Evolutionary conservation across 2,797 vertebrate species (phyloP).

Genomic region (Eupleurogrammus muticus): DNA sequence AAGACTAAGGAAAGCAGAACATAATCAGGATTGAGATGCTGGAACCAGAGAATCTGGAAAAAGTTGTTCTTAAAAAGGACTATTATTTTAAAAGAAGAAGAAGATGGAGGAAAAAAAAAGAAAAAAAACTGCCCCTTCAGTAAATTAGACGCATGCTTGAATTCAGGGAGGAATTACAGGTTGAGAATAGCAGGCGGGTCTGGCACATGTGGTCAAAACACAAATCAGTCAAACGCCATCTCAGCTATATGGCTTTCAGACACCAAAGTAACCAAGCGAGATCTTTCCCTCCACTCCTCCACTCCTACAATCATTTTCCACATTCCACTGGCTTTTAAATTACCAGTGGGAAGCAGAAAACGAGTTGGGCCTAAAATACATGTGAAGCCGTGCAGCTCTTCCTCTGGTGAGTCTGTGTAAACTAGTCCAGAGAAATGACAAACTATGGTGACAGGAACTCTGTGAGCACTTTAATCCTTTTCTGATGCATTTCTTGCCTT

Average conservation of each 20-base stretch:
- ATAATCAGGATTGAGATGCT: too few species aligned
- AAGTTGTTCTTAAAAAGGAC: too few species aligned
- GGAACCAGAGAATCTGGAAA: too few species aligned
- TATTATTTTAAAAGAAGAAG: too few species aligned
- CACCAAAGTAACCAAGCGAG: conserved; percentile 79
- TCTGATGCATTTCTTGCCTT: conserved; percentile 47
- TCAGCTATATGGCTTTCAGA: conserved; percentile 73
- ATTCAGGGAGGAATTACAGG: conserved; percentile 75
- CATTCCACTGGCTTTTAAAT: conserved; percentile 87
- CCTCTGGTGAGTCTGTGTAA: conserved; percentile 51
- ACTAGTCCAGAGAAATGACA: conserved; percentile 33
- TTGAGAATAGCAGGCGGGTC: conserved; percentile 79
- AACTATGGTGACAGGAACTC: conserved; percentile 56
- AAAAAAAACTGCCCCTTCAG: conserved; percentile 56
- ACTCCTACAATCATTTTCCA: conserved; percentile 86
- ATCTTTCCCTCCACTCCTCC: conserved; percentile 77
- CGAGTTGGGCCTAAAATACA: conserved; percentile 83
- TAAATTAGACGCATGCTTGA: conserved; percentile 77
- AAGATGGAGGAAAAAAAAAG: conserved; percentile 21
- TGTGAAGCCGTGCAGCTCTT: conserved; percentile 61
- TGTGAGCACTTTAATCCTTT: conserved; percentile 47
- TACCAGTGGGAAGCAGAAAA: conserved; percentile 84
- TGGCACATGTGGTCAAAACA: conserved; percentile 79
- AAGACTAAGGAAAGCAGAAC: too few species aligned
- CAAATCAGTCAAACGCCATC: conserved; percentile 81